Evolutionary conservation across 2,888 invertebrate genomes (phyloP).

Genomic region (Sialis lutaria): DNA sequence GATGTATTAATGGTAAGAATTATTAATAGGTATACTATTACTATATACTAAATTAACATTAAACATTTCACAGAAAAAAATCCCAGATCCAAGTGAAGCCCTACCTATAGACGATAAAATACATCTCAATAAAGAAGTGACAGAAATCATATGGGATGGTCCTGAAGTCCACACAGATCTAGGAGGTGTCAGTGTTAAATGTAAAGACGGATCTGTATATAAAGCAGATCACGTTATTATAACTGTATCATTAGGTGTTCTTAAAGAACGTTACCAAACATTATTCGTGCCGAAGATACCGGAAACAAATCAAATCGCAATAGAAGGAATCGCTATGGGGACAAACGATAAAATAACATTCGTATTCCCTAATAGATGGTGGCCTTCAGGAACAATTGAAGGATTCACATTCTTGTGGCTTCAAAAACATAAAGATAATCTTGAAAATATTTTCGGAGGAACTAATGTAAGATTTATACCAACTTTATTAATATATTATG

Average conservation of each 20-base stretch:
- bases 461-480: background rate
- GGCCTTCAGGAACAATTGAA: constrained; percentile 24
- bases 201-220: constrained; percentile 35
- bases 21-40: background rate
- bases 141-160: constrained; percentile 22
- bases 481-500: background rate
- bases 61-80: constrained; percentile 26
- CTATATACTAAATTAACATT: background rate
- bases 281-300: constrained; percentile 44
- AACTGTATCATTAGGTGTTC: constrained; percentile 47
- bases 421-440: background rate
- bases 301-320: constrained; percentile 32
- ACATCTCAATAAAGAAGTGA: constrained; percentile 33
- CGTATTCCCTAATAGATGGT: constrained; percentile 47
- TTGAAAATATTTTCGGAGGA: background rate
- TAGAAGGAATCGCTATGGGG: constrained; percentile 43
- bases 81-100: constrained; percentile 26
- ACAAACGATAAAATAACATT: constrained; percentile 52
- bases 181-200: constrained; percentile 26
- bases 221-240: constrained; percentile 44
- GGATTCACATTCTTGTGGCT: background rate
- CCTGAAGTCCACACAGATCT: constrained; percentile 18
- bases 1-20: background rate
- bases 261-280: constrained; percentile 34
- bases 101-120: constrained; percentile 26